Evolutionary conservation across 2,797 vertebrate genomes (phyloP), one percentile per base, ranked within the genome.

Genomic region (Pangasius mekongensis): DNA sequence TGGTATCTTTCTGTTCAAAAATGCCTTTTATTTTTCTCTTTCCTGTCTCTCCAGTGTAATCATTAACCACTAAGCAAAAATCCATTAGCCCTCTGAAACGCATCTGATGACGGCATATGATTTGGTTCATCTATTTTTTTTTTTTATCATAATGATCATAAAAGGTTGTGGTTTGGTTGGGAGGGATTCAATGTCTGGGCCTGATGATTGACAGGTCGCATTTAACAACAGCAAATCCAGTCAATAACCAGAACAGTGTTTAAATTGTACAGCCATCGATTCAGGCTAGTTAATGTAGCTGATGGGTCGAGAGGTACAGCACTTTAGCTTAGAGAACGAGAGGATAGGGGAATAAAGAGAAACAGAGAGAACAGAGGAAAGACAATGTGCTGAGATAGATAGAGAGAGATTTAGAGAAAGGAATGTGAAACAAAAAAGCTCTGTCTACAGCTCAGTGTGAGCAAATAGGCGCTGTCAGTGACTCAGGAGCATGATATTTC

Each of bases 191-290:
- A 39, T 62, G n/a, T 16, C 93, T 95, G 94, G 94, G 93, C 93
- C 92, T 92, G 94, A 97, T 94, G 97, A 97, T 96, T 96, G 97
- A 96, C 95, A 96, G 95, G 96, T 95, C 95, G 95, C 95, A 95
- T 98, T 97, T 97, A 97, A 96, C 97, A 97, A 91, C 0, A 96
- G 39, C 58, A 47, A 83, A 64, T 64, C 36, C 39, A 83, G 96
- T 99, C 97, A 97, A 98, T 98, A 98, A 95, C 93, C 97, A 95
- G 96, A 97, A 97, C 96, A 96, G 81, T 97, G 96, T 96, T 87
- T 95, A 97, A 95, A 98, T 97, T 97, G 97, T 97, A 95, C 94
- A 94, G 93, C 92, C 95, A 98, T 97, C 98, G 98, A 98, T 98
- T 98, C 96, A 93, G 60, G 43, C 58, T 76, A 76, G 95, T 95